Percentiles rank a stretch among this genome's conserved stretches.
phyloP scores from a whole-genome alignment of 2,113 vertebrate species.

The Illadopsis cleaveri region DNA sequence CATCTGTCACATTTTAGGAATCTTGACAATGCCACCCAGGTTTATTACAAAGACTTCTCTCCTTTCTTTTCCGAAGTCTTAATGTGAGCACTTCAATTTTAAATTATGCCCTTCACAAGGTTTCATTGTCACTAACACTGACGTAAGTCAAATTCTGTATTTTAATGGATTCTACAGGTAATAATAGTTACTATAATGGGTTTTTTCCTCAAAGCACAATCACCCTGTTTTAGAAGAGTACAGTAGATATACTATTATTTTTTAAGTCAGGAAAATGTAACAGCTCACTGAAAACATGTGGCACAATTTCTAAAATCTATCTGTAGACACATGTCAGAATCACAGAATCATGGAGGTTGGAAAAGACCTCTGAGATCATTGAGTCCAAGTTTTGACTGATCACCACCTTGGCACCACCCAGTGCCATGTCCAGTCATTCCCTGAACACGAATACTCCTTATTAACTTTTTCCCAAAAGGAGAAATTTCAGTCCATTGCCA shows the following conservation, averaged over 20 bases:
- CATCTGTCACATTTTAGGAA: background rate
- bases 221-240: background rate
- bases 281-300: background rate
- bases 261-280: background rate
- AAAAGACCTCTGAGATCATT: background rate
- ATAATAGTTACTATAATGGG: background rate
- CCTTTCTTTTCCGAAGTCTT: background rate
- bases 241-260: background rate
- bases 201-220: background rate
- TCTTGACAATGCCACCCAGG: background rate
- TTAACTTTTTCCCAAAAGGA: background rate
- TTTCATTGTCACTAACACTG: background rate
- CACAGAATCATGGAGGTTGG: background rate
- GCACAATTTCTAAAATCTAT: background rate
- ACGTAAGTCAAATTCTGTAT: background rate
- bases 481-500: background rate
- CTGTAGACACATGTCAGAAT: background rate
- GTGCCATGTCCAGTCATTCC: background rate
- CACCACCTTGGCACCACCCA: accelerated
- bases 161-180: background rate
- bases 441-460: accelerated
- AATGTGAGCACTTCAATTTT: background rate
- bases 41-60: background rate
- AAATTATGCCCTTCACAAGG: background rate
- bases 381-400: background rate